Conservation (phyloP, 2,113 vertebrate species). For the Falco punctatus region DNA sequence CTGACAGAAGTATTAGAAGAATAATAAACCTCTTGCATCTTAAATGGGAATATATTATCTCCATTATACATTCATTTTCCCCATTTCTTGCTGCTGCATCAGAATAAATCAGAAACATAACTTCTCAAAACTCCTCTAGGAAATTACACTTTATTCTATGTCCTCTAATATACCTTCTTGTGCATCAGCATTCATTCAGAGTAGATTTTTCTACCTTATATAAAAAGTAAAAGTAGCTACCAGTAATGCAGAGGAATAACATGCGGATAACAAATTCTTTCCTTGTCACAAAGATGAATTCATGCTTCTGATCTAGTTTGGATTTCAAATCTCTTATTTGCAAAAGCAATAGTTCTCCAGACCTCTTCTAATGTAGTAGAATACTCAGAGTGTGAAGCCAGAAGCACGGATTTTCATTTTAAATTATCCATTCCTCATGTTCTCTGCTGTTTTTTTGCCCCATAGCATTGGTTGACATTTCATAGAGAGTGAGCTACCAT, state of each 20-base stretch:
- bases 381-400: neutral
- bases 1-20: neutral
- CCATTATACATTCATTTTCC: neutral
- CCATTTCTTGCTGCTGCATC: neutral
- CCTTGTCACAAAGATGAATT: neutral
- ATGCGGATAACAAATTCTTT: neutral
- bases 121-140: neutral
- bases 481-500: slow-evolving; percentile 55
- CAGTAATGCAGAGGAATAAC: neutral
- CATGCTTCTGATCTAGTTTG: neutral
- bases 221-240: neutral
- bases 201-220: neutral
- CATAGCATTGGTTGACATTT: slow-evolving; percentile 79
- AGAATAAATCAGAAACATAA: neutral
- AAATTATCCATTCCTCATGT: slow-evolving; percentile 57
- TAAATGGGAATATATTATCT: neutral
- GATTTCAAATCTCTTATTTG: slow-evolving; percentile 41
- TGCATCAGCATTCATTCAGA: neutral
- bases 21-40: neutral
- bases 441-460: slow-evolving; percentile 67
- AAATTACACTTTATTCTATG: neutral
- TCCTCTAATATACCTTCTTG: neutral
- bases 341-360: slow-evolving; percentile 25
- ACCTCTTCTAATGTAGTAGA: neutral
- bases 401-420: slow-evolving; percentile 66